Conservation (phyloP, 2,888 invertebrate species). For the Ectropis crepuscularia region DNA sequence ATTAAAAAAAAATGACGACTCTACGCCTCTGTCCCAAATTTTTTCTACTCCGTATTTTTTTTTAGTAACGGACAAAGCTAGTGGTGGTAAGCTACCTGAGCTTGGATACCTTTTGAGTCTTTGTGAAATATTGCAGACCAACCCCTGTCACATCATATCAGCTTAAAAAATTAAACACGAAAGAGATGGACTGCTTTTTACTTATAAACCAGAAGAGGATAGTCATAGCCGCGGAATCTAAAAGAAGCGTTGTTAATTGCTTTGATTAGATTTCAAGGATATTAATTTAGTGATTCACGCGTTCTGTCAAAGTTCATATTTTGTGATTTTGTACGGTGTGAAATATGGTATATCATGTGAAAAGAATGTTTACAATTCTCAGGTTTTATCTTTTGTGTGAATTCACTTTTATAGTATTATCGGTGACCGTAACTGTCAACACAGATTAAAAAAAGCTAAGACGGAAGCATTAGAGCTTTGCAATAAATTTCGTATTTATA, state of each 20-base stretch:
- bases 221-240: constrained; percentile 45
- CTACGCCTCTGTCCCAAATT: constrained; percentile 45
- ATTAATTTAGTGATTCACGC: constrained; percentile 81
- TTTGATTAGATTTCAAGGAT: constrained; percentile 83
- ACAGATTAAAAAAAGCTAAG: constrained; percentile 70
- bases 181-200: constrained; percentile 45
- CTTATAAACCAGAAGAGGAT: constrained; percentile 26
- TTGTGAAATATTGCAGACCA: constrained; percentile 79
- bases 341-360: constrained; percentile 67
- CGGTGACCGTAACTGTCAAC: constrained; percentile 75
- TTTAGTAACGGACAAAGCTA: constrained; percentile 74
- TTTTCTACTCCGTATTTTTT: constrained; percentile 60
- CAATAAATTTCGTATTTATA: constrained; percentile 29
- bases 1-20: constrained; percentile 43
- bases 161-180: constrained; percentile 65
- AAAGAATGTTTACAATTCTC: constrained; percentile 77
- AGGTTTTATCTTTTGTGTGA: constrained; percentile 71
- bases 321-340: constrained; percentile 76
- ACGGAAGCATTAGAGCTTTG: constrained; percentile 69
- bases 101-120: constrained; percentile 75
- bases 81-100: constrained; percentile 84
- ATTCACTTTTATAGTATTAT: constrained; percentile 63
- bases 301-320: constrained; percentile 77
- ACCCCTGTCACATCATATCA: constrained; percentile 81
- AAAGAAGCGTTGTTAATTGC: constrained; percentile 79